A percentile compares a stretch with the other conserved stretches of the same genome.
Conservation (phyloP, 2,113 vertebrate genomes). For the Onychostruthus taczanowskii region DNA sequence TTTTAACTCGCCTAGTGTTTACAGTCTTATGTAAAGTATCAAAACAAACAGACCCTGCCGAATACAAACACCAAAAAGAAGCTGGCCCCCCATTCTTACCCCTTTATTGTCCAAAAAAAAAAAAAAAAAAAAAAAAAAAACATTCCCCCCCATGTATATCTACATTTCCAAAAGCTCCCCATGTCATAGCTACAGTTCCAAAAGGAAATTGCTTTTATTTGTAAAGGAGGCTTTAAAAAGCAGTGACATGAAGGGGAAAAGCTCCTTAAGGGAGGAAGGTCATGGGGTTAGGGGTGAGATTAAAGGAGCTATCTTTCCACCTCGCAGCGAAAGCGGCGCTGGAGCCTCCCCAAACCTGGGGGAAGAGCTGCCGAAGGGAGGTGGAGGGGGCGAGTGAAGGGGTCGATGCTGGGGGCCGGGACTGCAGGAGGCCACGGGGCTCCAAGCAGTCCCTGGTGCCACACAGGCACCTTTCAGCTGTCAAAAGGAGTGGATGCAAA, state of each 20-base stretch:
- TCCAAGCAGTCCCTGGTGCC: not conserved
- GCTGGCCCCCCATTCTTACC: conserved; percentile 7
- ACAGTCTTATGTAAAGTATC: conserved; percentile 13
- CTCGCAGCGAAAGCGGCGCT: not conserved
- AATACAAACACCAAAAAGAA: conserved; percentile 30
- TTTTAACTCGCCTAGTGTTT: not conserved
- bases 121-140: not conserved
- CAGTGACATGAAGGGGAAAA: conserved; percentile 67
- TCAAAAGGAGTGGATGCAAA: not conserved
- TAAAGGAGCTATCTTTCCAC: conserved; percentile 47
- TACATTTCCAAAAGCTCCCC: too few relatives aligned
- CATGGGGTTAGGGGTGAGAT: conserved; percentile 66
- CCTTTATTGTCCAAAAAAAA: conserved; percentile 19
- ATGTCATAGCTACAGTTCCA: conserved; percentile 61
- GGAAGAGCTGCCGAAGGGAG: not conserved
- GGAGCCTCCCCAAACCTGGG: not conserved
- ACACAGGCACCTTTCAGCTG: not conserved
- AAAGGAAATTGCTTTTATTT: conserved; percentile 74
- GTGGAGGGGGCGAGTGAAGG: not conserved
- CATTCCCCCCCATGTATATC: too few relatives aligned
- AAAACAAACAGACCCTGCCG: conserved; percentile 43
- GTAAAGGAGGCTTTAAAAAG: conserved; percentile 65
- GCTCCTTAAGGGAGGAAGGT: conserved; percentile 69
- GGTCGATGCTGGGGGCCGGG: not conserved
- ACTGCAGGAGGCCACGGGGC: not conserved